These are phyloP conservation scores for Drosophila suboccidentalis DNA, from an alignment of 2,888 invertebrate genomes.

Conservation along the genomic window DNA sequence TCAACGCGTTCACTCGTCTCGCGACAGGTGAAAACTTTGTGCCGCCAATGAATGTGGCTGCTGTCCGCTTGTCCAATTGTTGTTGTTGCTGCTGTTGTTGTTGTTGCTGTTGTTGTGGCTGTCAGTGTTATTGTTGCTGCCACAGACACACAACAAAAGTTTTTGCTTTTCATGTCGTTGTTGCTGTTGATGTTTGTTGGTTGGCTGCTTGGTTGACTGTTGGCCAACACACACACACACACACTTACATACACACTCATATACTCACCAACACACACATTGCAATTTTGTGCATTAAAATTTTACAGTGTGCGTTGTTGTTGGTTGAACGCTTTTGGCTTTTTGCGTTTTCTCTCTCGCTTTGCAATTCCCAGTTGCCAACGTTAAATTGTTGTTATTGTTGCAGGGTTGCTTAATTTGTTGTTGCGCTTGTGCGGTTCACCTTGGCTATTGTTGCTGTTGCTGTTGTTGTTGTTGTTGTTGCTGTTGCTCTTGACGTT, in stretches of 20 bases:
- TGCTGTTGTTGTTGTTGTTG: conserved; percentile 38
- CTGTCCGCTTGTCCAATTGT: conserved; percentile 33
- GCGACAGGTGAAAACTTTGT: conserved; percentile 75
- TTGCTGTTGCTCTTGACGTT: conserved; percentile 53
- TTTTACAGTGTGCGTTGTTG: conserved; percentile 65
- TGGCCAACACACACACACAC: conserved; percentile 48
- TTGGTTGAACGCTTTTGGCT: conserved; percentile 67
- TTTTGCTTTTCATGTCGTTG: conserved; percentile 54
- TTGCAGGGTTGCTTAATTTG: conserved; percentile 24
- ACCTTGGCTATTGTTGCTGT: conserved; percentile 29
- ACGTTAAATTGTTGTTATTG: conserved; percentile 31
- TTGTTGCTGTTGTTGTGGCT: conserved; percentile 26
- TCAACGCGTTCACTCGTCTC: conserved; percentile 64
- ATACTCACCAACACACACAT: conserved; percentile 32
- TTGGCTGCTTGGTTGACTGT: conserved; percentile 61
- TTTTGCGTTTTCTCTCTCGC: conserved; percentile 54
- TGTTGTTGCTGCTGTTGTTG: conserved; percentile 22
- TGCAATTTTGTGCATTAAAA: conserved; percentile 71
- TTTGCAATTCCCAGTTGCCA: conserved; percentile 29
- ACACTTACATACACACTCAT: conserved; percentile 35
- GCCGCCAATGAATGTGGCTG: conserved; percentile 68
- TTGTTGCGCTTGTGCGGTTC: conserved; percentile 39
- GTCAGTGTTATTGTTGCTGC: conserved; percentile 50
- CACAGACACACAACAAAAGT: conserved; percentile 69
- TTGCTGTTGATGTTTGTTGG: conserved; percentile 66